These are phyloP conservation scores for Rissa tridactyla DNA, from an alignment of 2,113 vertebrate species.

Conservation along the genomic window DNA sequence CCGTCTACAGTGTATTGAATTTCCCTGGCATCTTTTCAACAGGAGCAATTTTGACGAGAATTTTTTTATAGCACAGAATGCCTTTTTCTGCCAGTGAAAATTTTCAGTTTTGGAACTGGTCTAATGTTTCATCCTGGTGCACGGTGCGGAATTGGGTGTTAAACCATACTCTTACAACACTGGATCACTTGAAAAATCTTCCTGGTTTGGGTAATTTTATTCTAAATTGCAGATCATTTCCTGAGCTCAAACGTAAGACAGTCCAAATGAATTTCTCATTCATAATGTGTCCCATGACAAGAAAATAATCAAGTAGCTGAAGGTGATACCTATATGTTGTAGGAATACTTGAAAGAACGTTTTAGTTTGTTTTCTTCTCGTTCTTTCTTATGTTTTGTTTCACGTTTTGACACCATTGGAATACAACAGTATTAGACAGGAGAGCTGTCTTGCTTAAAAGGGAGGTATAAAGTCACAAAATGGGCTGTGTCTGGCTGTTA, in stretches of 20 bases:
- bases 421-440: not conserved
- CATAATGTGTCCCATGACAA: not conserved
- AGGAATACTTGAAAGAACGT: not conserved
- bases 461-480: not conserved
- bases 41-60: not conserved
- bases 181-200: not conserved
- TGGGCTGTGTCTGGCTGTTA: not conserved
- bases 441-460: not conserved
- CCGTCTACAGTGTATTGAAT: not conserved
- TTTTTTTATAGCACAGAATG: not conserved
- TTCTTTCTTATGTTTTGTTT: not conserved
- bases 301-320: not conserved
- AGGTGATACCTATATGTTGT: not conserved
- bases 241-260: not conserved
- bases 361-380: not conserved
- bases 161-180: not conserved
- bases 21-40: not conserved
- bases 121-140: not conserved
- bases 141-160: accelerated
- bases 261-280: not conserved
- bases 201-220: not conserved
- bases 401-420: not conserved
- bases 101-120: not conserved
- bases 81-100: not conserved
- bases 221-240: not conserved